Conservation (phyloP, 2,113 vertebrate species). For the Sus scrofa region T2T-Sscrofa CM000816.6:77135001-77135500, state of each 20-base stretch:
- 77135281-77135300: conserved; percentile 18
- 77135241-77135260: background rate
- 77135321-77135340: conserved; percentile 21
- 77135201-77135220: background rate
- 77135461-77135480: background rate
- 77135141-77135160: background rate
- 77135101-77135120: too few species aligned
- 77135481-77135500: background rate
- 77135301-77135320: conserved; percentile 40
- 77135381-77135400: background rate
- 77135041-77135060: too few species aligned
- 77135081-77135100: too few species aligned
- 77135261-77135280: background rate
- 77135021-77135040: too few species aligned
- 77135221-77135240: background rate
- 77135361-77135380: background rate
- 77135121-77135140: too few species aligned
- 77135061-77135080: too few species aligned
- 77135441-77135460: conserved; percentile 58
- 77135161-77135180: background rate
- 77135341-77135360: conserved; percentile 61
- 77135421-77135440: conserved; percentile 34
- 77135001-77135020: too few species aligned
- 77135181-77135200: background rate
- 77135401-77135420: background rate